Base-by-base conservation (phyloP, 2,113 vertebrate species). In the Saiga tatarica region DNA sequence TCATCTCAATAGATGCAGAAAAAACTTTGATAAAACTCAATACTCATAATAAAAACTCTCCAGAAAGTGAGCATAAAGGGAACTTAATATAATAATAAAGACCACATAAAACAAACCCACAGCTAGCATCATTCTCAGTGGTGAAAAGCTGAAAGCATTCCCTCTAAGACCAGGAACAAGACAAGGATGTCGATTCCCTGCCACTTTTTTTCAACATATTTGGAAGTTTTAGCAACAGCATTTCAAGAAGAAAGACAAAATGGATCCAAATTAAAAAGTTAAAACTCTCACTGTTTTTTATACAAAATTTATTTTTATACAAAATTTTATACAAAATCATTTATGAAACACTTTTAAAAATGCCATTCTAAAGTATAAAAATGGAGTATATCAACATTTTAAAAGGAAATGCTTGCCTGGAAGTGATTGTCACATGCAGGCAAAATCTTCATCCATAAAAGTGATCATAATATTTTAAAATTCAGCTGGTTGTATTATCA, bases 381-480 rank as follows among this genome's bases (percentile, higher is more conserved):
- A 85, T 88, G 33, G 8, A 23, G 14, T 74, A 33, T n/a, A 50
- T 36, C 42, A 74, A 59, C 26, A 95, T 93, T 96, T 97, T 76
- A 42, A 85, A 96, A 89, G 53, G 53, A 92, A 89, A 84, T 92
- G 67, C 16, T 89, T 93, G 39, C n/a, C 53, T 91, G 74, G 21
- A 62, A 55, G 23, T 89, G 55, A 91, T 89, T 93, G 4, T 76
- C 16, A 33, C 15, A 25, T 76, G 30, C 78, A 83, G 52, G 3
- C 5, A 71, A 92, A 87, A 60, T 88, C 52, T 60, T 82, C 30
- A 57, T 67, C 26, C 28, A 59, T 76, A 36, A 94, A 82, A 36
- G n/a, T 84, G 47, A 93, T 89, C 78, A 89, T 67, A 13, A 59
- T 50, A 79, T 47, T 95, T 97, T 82, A 28, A 95, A 67, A 52